Base-by-base conservation (phyloP, 2,113 vertebrate species). In the Amphilophus citrinellus region DNA sequence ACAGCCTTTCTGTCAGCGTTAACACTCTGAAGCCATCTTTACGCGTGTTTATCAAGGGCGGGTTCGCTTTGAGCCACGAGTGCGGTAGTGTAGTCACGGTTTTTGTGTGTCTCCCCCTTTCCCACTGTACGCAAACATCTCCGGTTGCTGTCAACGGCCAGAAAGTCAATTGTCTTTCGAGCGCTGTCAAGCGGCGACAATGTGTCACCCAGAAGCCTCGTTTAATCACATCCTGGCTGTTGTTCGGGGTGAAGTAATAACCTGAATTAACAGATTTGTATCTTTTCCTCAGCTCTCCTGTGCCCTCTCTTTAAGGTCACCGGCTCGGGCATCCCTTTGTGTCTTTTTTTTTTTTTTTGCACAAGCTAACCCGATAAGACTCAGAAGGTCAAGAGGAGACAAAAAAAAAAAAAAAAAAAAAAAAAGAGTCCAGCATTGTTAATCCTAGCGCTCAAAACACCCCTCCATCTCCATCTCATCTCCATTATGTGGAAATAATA, bases 401-500 rank as follows among this genome's bases (percentile, higher is more conserved):
- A n/a, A n/a, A n/a, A n/a, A 22, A 22, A 22, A 22, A 22, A 56
- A 6, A 59, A 35, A 27, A 24, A 24, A 24, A 24, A 24, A 24
- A 24, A 24, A 24, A 2, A 15, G 39, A 79, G 80, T 87, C 39
- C 10, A 73, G 82, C 58, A 17, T 13, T 76, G 83, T 32, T 88
- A 82, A 85, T 84, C 76, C 63, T 37, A n/a, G 63, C 0, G 59
- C 77, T 78, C 53, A 10, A 76, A 91, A 93, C 84, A 84, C 84
- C 59, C 82, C 24, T 24, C 83, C 80, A 18, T 78, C 68, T 68
- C 81, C 59, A 73, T 73, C 86, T 77, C 89, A 39, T 79, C 88
- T 85, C 90, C 76, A 83, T 90, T 89, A 87, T 77, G 61, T 82
- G 87, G 83, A 84, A 84, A 87, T 87, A 86, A 88, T 84, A 81